phyloP scores from a whole-genome alignment of 2,113 vertebrate species.

The Pontoporia blainvillei region DNA sequence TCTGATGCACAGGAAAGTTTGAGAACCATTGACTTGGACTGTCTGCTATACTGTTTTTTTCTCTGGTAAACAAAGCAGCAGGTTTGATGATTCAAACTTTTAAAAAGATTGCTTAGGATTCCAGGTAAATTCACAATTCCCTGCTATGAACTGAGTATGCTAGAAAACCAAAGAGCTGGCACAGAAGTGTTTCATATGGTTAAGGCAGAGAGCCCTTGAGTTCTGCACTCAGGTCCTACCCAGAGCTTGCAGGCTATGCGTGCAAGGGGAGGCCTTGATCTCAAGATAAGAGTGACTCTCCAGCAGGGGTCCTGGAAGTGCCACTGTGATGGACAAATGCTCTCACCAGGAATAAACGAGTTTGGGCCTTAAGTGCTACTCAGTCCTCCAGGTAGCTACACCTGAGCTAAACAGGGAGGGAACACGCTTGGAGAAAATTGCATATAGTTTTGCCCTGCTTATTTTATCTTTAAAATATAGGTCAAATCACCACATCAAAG shows the following conservation, averaged over 20 bases:
- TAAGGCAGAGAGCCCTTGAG: not conserved
- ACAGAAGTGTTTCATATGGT: not conserved
- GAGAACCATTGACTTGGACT: not conserved
- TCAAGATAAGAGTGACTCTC: not conserved
- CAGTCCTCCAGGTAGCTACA: not conserved
- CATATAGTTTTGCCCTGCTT: not conserved
- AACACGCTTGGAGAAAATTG: not conserved
- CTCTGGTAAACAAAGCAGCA: slow-evolving; percentile 7
- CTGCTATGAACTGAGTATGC: not conserved
- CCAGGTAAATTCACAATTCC: not conserved
- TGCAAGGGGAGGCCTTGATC: not conserved
- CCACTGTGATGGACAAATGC: slow-evolving; percentile 6
- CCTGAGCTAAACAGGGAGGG: not conserved
- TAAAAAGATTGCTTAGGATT: slow-evolving; percentile 9
- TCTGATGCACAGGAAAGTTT: not conserved
- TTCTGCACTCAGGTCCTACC: not conserved
- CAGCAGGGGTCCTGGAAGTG: not conserved
- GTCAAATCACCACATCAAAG: slow-evolving; percentile 2
- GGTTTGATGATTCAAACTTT: not conserved
- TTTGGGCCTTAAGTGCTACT: not conserved
- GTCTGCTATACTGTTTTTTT: not conserved
- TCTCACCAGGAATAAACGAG: slow-evolving; percentile 20
- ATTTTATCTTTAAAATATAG: slow-evolving; percentile 33
- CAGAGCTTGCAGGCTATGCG: not conserved
- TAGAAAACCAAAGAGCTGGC: not conserved